A percentile compares a stretch with the other conserved stretches of the same genome.
These are phyloP conservation scores for Phaetusa simplex DNA, from an alignment of 2,113 vertebrate genomes.

Conservation along the genomic window DNA sequence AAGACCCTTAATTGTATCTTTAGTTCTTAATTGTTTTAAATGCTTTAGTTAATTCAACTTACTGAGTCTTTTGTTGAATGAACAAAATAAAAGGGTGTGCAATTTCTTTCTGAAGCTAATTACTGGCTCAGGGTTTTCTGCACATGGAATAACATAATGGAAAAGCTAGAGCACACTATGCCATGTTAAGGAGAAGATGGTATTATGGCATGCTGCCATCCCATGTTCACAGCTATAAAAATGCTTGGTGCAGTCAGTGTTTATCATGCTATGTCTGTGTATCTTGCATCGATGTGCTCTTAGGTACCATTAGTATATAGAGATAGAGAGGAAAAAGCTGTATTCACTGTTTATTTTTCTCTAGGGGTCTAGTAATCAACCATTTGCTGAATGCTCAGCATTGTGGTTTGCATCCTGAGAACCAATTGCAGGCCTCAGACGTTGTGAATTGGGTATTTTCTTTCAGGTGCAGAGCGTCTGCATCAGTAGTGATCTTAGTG, in stretches of 20 bases:
- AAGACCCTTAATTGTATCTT: neutral
- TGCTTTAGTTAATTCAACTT: neutral
- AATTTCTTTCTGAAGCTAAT: neutral
- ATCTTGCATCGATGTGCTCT: neutral
- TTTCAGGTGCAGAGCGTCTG: neutral
- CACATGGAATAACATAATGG: neutral
- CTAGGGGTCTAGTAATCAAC: neutral
- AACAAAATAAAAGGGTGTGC: neutral
- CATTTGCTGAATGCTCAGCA: neutral
- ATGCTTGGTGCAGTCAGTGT: neutral
- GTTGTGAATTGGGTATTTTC: neutral
- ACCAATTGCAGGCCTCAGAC: neutral
- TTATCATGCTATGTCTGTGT: fast-evolving
- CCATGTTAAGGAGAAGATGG: neutral
- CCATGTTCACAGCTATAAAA: neutral
- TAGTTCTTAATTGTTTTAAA: neutral
- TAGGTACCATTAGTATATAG: neutral
- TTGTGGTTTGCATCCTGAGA: neutral
- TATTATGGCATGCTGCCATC: neutral
- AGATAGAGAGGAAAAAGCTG: neutral
- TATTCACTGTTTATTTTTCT: neutral
- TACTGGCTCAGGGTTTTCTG: neutral
- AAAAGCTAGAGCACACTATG: neutral
- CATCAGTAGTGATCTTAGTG: neutral
- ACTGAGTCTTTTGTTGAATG: neutral